phyloP scores from a whole-genome alignment of 2,113 vertebrate genomes.

The Myiagra hebetior region DNA sequence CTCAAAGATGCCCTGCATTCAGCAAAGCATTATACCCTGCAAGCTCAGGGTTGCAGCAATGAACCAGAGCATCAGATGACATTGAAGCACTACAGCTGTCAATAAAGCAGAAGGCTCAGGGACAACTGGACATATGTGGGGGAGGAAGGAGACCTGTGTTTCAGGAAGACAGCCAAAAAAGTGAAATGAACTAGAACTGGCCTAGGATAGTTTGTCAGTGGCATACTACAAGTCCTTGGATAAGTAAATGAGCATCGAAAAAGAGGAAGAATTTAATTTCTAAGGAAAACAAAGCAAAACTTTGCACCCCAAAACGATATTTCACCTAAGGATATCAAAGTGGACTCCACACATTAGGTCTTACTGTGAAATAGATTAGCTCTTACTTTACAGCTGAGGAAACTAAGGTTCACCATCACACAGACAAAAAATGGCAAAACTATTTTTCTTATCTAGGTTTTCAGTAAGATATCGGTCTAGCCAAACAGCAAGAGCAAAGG shows the following conservation, averaged over 20 bases:
- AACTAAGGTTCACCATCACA: not conserved
- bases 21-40: not conserved
- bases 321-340: not conserved
- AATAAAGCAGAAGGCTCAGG: not conserved
- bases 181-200: not conserved
- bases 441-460: conserved; percentile 8
- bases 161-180: not conserved
- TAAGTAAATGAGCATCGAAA: not conserved
- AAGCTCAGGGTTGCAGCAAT: not conserved
- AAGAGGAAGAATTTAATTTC: not conserved
- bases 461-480: not conserved
- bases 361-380: not conserved
- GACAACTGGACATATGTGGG: not conserved
- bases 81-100: not conserved
- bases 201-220: not conserved
- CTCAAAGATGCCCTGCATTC: not conserved
- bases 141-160: not conserved
- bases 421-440: not conserved
- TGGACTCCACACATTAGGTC: not conserved
- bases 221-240: not conserved
- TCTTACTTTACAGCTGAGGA: not conserved
- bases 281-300: not conserved
- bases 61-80: not conserved
- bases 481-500: conserved; percentile 21
- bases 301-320: not conserved